Evolutionary conservation across 2,113 vertebrate species (phyloP).

Genomic region (Cepphus grylle): DNA sequence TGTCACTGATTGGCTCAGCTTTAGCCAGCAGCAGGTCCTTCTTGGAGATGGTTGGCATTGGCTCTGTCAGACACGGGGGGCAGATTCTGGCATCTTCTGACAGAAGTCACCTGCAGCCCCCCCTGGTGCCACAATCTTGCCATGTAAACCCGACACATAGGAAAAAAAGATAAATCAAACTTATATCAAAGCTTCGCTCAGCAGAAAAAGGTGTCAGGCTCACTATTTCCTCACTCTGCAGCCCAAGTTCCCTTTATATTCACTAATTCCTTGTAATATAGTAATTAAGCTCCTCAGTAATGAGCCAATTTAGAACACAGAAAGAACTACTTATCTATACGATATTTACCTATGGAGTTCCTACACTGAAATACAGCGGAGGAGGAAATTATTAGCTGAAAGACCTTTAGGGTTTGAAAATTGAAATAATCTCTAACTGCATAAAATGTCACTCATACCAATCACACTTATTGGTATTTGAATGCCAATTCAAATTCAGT

Average conservation of each 20-base stretch:
- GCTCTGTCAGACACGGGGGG: background rate
- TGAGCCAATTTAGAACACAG: background rate
- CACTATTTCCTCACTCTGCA: background rate
- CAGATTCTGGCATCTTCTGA: background rate
- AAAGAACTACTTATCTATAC: background rate
- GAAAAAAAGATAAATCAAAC: background rate
- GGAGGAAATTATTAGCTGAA: background rate
- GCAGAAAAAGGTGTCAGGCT: background rate
- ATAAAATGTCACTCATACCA: background rate
- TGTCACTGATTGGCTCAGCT: accelerated
- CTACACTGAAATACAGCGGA: background rate
- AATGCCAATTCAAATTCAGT: background rate
- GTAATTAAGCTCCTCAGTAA: background rate
- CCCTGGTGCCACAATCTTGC: background rate
- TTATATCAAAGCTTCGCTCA: background rate
- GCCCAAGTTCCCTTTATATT: background rate
- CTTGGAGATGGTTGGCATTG: background rate
- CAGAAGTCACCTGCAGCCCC: background rate
- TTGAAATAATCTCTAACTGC: background rate
- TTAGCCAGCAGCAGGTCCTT: background rate
- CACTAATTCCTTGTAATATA: background rate
- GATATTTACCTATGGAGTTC: background rate
- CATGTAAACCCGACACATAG: accelerated
- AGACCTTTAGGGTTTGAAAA: background rate
- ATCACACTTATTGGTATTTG: background rate